phyloP scores from a whole-genome alignment of 2,797 vertebrate species.

The Lepilemur ruficaudatus region DNA sequence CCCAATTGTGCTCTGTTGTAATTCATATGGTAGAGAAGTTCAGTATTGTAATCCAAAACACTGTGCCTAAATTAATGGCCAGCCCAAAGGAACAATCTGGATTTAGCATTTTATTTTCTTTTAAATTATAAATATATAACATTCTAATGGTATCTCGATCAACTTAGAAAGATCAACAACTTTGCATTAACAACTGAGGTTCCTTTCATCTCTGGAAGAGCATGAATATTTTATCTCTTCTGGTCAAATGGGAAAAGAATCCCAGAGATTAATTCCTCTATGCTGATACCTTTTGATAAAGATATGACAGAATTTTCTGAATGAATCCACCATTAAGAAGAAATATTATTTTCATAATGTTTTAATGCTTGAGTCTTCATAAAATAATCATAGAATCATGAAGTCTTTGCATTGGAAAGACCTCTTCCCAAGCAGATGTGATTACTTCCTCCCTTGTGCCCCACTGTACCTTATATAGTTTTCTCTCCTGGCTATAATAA shows the following conservation, averaged over 20 bases:
- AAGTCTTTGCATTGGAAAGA: slow-evolving; percentile 24
- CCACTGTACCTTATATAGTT: neutral
- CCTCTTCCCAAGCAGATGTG: neutral
- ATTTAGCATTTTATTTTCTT: slow-evolving; percentile 22
- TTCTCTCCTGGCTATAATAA: neutral
- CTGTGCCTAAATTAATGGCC: neutral
- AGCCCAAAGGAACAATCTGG: neutral
- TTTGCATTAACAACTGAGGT: neutral
- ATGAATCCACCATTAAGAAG: neutral
- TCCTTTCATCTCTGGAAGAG: neutral
- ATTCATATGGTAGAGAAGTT: neutral
- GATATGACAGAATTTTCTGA: neutral
- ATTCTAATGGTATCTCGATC: neutral
- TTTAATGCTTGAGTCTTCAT: slow-evolving; percentile 10
- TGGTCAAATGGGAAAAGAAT: neutral
- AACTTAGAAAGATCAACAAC: slow-evolving; percentile 11
- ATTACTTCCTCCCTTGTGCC: neutral
- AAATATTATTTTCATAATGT: slow-evolving; percentile 37
- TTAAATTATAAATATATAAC: slow-evolving; percentile 32
- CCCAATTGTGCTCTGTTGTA: neutral
- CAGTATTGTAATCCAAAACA: neutral
- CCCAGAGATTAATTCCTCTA: neutral
- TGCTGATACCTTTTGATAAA: neutral
- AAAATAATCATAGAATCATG: slow-evolving; percentile 32
- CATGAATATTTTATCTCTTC: neutral